These are phyloP conservation scores for Patagioenas fasciata DNA, from an alignment of 2,113 vertebrate genomes.

Conservation along the genomic window DNA sequence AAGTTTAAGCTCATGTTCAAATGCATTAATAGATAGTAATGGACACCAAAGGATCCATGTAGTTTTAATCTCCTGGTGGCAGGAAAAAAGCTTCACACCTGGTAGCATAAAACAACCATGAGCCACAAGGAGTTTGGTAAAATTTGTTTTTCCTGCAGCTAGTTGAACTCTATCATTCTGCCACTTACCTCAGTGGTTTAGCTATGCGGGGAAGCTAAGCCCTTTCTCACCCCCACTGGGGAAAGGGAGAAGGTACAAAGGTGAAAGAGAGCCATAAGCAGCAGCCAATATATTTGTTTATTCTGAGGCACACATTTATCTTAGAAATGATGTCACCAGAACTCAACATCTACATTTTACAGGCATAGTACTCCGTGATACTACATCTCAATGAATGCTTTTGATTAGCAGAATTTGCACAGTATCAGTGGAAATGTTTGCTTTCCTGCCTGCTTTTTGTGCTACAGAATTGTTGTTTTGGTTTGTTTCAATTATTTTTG, in stretches of 20 bases:
- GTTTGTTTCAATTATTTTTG: background rate
- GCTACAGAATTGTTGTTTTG: background rate
- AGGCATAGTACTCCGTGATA: rapidly evolving
- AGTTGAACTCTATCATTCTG: background rate
- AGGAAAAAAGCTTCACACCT: background rate
- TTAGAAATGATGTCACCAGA: background rate
- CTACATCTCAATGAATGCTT: background rate
- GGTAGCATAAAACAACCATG: background rate
- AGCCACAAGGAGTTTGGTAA: background rate
- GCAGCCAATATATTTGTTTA: background rate
- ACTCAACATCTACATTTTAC: background rate
- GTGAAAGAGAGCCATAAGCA: background rate
- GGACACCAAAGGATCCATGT: background rate
- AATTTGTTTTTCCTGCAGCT: background rate
- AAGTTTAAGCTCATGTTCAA: background rate
- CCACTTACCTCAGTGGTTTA: background rate
- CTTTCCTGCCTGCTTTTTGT: background rate
- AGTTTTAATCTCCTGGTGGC: background rate
- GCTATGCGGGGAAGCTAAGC: background rate
- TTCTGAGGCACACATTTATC: background rate
- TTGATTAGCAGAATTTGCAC: background rate
- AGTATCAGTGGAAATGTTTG: background rate
- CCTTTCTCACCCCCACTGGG: background rate
- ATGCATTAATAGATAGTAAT: background rate
- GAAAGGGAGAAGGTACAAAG: background rate